Evolutionary conservation across 1,140 invertebrate genomes (phyloP).

Genomic region (Chironomus striatipennis): DNA sequence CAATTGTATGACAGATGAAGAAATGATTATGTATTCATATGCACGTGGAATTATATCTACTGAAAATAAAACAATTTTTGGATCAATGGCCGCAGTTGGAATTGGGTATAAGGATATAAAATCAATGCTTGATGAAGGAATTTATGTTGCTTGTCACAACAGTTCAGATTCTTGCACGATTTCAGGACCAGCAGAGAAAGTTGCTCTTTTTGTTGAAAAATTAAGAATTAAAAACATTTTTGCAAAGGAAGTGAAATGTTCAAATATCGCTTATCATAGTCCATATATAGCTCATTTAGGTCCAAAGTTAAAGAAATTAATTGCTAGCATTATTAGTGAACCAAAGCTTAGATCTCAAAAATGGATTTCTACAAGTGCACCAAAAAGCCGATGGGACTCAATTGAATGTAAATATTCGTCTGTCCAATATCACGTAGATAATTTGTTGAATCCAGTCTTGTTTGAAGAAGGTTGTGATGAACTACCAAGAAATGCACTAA

Average conservation of each 20-base stretch:
- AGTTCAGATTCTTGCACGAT: conserved; percentile 84
- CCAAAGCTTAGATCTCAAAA: conserved; percentile 66
- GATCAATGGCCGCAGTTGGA: too few relatives aligned
- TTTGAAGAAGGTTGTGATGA: conserved; percentile 75
- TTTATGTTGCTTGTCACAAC: conserved; percentile 92
- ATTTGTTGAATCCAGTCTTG: conserved; percentile 76
- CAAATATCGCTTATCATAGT: conserved; percentile 89
- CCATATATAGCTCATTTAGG: conserved; percentile 81
- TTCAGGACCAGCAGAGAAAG: conserved; percentile 68
- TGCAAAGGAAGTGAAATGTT: conserved; percentile 79
- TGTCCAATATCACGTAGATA: conserved; percentile 92
- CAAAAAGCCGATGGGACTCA: conserved; percentile 67
- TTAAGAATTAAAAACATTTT: conserved; percentile 73
- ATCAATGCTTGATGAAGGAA: conserved; percentile 59
- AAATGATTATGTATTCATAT: conserved; percentile 86
- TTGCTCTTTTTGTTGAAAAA: conserved; percentile 63
- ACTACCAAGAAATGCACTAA: conserved; percentile 78
- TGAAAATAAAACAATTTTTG: conserved; percentile 82
- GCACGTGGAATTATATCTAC: too few relatives aligned
- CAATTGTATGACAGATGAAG: conserved; percentile 83
- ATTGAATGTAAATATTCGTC: conserved; percentile 73
- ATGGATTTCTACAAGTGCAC: conserved; percentile 91
- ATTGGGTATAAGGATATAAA: conserved; percentile 80
- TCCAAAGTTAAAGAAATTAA: conserved; percentile 61
- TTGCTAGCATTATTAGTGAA: conserved; percentile 70